Evolutionary conservation across 1,140 invertebrate genomes (phyloP).

Genomic region (Cydia fagiglandana): DNA sequence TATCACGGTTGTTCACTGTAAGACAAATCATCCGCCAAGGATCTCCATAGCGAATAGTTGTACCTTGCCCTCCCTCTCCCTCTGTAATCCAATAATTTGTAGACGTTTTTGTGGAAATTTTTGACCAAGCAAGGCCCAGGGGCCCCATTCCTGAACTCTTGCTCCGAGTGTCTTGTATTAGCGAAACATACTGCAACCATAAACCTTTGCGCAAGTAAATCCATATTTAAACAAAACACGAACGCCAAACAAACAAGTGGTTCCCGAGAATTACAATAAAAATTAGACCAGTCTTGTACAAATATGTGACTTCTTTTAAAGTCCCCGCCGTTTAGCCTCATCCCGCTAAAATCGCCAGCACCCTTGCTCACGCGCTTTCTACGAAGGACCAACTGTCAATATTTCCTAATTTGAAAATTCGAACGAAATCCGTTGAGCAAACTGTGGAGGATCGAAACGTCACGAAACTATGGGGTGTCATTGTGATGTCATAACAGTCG

Average conservation of each 20-base stretch:
- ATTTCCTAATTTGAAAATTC: slow-evolving; percentile 47
- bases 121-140: too few species aligned
- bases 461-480: slow-evolving; percentile 51
- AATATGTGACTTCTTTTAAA: slow-evolving; percentile 60
- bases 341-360: slow-evolving; percentile 57
- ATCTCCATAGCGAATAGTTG: too few species aligned
- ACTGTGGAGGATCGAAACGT: slow-evolving; percentile 49
- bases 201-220: slow-evolving; percentile 15
- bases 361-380: slow-evolving; percentile 48
- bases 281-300: slow-evolving; percentile 53
- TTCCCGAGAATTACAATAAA: slow-evolving; percentile 64
- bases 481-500: slow-evolving; percentile 20
- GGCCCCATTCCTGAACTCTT: neutral
- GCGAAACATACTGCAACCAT: neutral
- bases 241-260: slow-evolving; percentile 49
- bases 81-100: too few species aligned
- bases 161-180: neutral
- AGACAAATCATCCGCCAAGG: too few species aligned
- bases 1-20: too few species aligned
- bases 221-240: slow-evolving; percentile 42
- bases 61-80: too few species aligned
- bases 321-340: slow-evolving; percentile 52
- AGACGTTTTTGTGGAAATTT: too few species aligned
- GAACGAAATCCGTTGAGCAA: slow-evolving; percentile 52
- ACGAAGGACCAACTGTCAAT: slow-evolving; percentile 65